Percentiles rank a stretch among this genome's conserved stretches.
Evolutionary conservation across 2,113 vertebrate genomes (phyloP).

Genomic region (Trinectes maculatus): DNA sequence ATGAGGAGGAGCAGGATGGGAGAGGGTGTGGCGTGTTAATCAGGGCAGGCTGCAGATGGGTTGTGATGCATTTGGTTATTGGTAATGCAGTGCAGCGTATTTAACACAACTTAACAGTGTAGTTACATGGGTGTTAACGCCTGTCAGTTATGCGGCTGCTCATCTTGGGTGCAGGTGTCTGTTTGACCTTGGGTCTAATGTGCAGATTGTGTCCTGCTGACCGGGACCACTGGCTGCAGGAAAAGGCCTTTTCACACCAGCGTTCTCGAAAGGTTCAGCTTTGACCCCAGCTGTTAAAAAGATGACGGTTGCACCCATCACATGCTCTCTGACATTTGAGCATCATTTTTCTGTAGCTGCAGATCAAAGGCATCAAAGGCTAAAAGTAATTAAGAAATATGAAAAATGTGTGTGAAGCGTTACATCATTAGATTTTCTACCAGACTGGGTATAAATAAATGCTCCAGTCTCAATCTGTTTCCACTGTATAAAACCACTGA

Average conservation of each 20-base stretch:
- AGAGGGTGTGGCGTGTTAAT: constrained; percentile 54
- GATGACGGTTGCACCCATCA: constrained; percentile 29
- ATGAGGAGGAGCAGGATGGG: constrained; percentile 52
- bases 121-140: constrained; percentile 78
- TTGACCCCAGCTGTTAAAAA: constrained; percentile 29
- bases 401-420: neutral
- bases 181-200: constrained; percentile 64
- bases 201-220: constrained; percentile 62
- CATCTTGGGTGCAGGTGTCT: constrained; percentile 64
- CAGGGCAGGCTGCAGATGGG: constrained; percentile 38
- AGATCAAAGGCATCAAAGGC: neutral
- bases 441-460: neutral
- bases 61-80: constrained; percentile 25
- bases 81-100: constrained; percentile 64
- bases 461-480: neutral
- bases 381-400: neutral
- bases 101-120: constrained; percentile 74
- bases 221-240: constrained; percentile 43
- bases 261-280: constrained; percentile 40
- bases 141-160: constrained; percentile 70
- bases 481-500: neutral
- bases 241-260: constrained; percentile 30
- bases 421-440: neutral
- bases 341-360: neutral
- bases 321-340: constrained; percentile 17